Evolutionary conservation across 2,888 invertebrate species (phyloP).

Genomic region (Euzophera pinguis): DNA sequence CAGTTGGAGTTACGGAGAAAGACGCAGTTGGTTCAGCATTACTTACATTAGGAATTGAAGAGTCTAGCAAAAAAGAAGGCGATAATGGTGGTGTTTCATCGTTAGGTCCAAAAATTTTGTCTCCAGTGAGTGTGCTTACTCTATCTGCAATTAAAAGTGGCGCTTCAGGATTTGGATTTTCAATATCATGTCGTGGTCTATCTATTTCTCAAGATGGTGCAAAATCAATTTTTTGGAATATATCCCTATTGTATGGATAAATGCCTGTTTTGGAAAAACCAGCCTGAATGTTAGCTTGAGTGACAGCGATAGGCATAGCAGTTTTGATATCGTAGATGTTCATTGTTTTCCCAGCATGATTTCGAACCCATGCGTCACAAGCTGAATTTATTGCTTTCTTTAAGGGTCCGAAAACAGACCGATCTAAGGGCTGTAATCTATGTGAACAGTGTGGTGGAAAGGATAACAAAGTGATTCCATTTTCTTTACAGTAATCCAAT

Average conservation of each 20-base stretch:
- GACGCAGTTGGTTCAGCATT: too few relatives aligned
- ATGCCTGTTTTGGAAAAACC: slow-evolving; percentile 31
- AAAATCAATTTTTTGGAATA: slow-evolving; percentile 31
- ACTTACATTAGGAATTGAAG: background rate
- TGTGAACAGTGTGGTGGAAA: slow-evolving; percentile 35
- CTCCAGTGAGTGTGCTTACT: too few relatives aligned
- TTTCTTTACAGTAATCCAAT: slow-evolving; percentile 25
- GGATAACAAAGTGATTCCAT: slow-evolving; percentile 28
- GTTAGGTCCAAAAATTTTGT: background rate
- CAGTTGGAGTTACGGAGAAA: too few relatives aligned
- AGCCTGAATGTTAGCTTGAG: slow-evolving; percentile 26
- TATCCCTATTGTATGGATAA: slow-evolving; percentile 27
- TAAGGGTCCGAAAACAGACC: slow-evolving; percentile 29
- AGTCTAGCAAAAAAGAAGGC: background rate
- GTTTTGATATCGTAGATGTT: slow-evolving; percentile 27
- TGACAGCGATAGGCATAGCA: slow-evolving; percentile 29
- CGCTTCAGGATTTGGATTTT: too few relatives aligned
- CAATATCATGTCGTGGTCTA: slow-evolving; percentile 21
- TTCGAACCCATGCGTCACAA: slow-evolving; percentile 32
- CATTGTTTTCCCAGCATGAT: slow-evolving; percentile 32
- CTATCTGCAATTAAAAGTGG: too few relatives aligned
- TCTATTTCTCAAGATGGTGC: slow-evolving; percentile 32
- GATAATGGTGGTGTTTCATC: slow-evolving; percentile 1
- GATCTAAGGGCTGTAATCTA: slow-evolving; percentile 32
- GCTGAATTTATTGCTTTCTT: slow-evolving; percentile 31